Base-by-base conservation (phyloP, 2,113 vertebrate genomes). In the Myiagra hebetior region DNA sequence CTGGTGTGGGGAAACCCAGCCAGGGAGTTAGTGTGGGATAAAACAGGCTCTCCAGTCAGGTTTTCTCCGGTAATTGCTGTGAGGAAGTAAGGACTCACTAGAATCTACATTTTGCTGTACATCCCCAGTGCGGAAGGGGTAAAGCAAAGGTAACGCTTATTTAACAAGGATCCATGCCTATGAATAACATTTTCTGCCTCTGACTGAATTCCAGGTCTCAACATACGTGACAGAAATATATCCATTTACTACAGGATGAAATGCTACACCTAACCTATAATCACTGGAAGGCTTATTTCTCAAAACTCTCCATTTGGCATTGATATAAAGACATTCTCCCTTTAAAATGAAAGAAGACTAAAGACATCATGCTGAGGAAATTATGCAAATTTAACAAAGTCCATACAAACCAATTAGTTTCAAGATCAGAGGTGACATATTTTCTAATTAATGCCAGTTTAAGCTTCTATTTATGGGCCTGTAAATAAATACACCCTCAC, bases 351-450 rank as follows among this genome's bases (percentile, higher is more conserved):
- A 89, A 63, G 62, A 74, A 57, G 10, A 80, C 30, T 87, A 75
- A 95, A 89, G 94, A 89, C 39, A 87, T 52, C 68, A 87, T 13
- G 73, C 85, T 63, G 67, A 46, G 83, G 19, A 87, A 77, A 89
- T 68, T 64, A 94, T 86, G 88, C 83, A 94, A 78, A 96, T 95
- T 84, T 73, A 91, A 78, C 28, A 28, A 23, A 80, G 37, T 72
- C 75, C 83, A 57, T 75, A 86, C 68, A 95, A 96, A 91, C 82
- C 77, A 80, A 56, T 93, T 85, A 83, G 64, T 91, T 91, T 96
- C 83, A 82, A 95, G 91, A 93, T 85, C 82, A 89, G 83, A 94
- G 76, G 91, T 95, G 82, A 86, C 62, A 57, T 80, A 91, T 92
- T 93, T 96, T 90, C 68, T 81, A 92, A 91, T 47, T 87, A 97